Percentiles rank a stretch among this genome's conserved stretches.
Conservation (phyloP, 2,797 vertebrate genomes). For the Acestrorhynchus altus region DNA sequence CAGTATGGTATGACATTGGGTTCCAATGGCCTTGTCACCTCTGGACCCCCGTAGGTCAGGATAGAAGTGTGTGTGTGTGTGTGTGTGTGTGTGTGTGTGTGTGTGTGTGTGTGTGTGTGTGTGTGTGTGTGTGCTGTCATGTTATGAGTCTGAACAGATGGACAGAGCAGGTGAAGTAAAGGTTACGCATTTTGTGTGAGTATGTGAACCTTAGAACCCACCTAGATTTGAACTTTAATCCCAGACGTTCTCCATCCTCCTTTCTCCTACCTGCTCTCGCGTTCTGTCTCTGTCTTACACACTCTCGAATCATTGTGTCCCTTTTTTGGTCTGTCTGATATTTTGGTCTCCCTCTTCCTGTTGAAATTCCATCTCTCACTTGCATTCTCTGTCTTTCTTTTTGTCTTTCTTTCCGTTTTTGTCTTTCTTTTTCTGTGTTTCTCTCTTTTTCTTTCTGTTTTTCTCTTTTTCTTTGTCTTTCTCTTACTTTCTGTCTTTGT, state of each 20-base stretch:
- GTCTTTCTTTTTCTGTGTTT: no score
- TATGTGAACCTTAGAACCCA: conserved; percentile 5
- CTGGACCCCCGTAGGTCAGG: neutral
- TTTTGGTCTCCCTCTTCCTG: no score
- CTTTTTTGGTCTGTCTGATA: no score
- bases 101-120: conserved; percentile 8
- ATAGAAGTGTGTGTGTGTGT: neutral
- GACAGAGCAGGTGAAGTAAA: conserved; percentile 33
- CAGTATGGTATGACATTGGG: neutral
- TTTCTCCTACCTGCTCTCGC: neutral
- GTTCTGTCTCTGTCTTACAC: no score
- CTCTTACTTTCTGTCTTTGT: no score
- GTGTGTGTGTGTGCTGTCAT: conserved; percentile 17
- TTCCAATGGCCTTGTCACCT: neutral
- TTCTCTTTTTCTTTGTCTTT: no score
- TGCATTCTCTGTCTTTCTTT: no score
- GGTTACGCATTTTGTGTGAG: conserved; percentile 14
- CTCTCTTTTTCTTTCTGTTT: no score
- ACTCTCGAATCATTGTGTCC: no score
- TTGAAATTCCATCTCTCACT: no score
- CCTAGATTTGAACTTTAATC: conserved; percentile 27
- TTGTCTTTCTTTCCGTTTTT: no score
- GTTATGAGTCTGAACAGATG: conserved; percentile 36
- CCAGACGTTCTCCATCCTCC: neutral
- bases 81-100: neutral